A percentile compares a stretch with the other conserved stretches of the same genome.
Conservation (phyloP, 2,888 invertebrate species). For the Hirtodrosophila trivittata region DNA sequence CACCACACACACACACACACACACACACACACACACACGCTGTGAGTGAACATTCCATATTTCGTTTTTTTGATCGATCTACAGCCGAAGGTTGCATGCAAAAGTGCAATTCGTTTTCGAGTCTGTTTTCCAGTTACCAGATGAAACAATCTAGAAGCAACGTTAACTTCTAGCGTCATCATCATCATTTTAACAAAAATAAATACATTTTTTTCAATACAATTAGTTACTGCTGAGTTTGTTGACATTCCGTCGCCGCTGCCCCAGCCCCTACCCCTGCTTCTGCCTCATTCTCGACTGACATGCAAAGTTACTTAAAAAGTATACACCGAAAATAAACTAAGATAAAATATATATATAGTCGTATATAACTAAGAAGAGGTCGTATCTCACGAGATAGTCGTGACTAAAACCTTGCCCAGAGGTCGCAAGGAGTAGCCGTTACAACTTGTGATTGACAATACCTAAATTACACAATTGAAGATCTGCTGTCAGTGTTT, state of each 20-base stretch:
- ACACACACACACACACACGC: neutral
- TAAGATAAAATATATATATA: no score
- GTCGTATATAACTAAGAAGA: no score
- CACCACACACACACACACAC: conserved; percentile 6
- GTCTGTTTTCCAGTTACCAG: conserved; percentile 55
- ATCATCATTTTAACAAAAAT: conserved; percentile 23
- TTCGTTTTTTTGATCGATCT: conserved; percentile 69
- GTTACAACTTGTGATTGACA: neutral
- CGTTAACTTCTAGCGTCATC: conserved; percentile 45
- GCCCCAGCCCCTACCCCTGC: no score
- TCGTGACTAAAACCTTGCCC: no score
- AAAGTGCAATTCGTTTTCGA: conserved; percentile 71
- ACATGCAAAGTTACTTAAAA: conserved; percentile 76
- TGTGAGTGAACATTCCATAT: conserved; percentile 32
- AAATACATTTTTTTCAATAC: conserved; percentile 55
- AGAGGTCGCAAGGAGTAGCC: neutral
- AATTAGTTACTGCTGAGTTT: conserved; percentile 66
- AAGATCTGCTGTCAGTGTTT: neutral
- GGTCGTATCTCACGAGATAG: no score
- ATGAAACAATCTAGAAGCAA: conserved; percentile 43
- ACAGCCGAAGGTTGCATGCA: conserved; percentile 77
- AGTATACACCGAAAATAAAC: conserved; percentile 33
- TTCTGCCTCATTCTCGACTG: conserved; percentile 55
- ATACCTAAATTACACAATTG: neutral
- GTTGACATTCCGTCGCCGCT: conserved; percentile 64